Evolutionary conservation across 2,888 invertebrate species (phyloP), one percentile per base, ranked within the genome.

Genomic region (Xanthorhoe spadicearia): DNA sequence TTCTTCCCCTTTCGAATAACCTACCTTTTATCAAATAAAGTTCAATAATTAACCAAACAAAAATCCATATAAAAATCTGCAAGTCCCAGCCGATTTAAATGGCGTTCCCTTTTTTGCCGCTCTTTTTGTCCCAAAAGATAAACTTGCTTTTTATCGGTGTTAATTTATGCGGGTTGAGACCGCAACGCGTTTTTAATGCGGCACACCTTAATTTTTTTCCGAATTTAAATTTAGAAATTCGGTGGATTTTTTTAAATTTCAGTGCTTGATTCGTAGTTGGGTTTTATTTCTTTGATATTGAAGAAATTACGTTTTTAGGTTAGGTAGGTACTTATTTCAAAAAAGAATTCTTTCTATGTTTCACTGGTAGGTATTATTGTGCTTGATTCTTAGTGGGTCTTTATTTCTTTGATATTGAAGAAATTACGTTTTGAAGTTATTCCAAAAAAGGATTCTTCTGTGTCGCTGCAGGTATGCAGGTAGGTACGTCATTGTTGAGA

Each of bases 151-250:
- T 61, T 66, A 66, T 66, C 66, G 35, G 15, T 53, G 50, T 53
- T 66, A 66, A 66, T 66, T 66, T 61, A 66, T 66, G 57, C 43
- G 61, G 61, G 58, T 58, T 53, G 15, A 58, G 58, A 58, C 66
- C 61, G 32, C 61, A 66, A 35, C 48, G 58, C 19, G 48, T 19
- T 61, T 61, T 66, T 54, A 62, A 64, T 58, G 63, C 18, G 28
- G 5, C 58, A 35, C 52, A 56, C 56, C 61, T 61, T 35, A 46
- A 28, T 13, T 66, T 55, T 23, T 54, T 55, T 61, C 51, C 54
- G 18, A 17, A 46, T 66, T 57, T 61, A 43, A 48, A 57, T 43
- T 61, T 17, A 8, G 48, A 17, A 48, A 15, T 48, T 57, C 56
- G 9, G n/a, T 18, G 18, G 55, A 35, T n/a, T 55, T 54, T n/a